These are phyloP conservation scores for Grapholita molesta DNA, from an alignment of 1,140 invertebrate genomes.

Conservation along the genomic window DNA sequence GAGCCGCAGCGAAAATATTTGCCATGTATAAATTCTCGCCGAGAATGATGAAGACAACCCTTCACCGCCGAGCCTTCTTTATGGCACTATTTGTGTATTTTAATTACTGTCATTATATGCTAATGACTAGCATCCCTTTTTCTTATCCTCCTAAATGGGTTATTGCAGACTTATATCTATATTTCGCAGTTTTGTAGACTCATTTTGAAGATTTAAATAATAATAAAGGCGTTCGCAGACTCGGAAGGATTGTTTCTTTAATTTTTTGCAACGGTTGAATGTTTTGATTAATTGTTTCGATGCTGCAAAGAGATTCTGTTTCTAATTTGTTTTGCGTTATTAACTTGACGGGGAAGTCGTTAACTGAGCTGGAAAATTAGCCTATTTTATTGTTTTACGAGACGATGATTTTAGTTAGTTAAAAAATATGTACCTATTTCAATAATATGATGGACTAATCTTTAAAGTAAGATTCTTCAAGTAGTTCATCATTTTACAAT, in stretches of 20 bases:
- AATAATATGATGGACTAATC: not conserved
- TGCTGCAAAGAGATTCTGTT: conserved; percentile 53
- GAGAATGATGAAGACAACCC: conserved; percentile 76
- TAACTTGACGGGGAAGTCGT: conserved; percentile 74
- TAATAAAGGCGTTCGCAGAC: conserved; percentile 54
- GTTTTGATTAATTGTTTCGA: conserved; percentile 72
- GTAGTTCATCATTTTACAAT: not conserved
- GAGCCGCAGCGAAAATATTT: conserved; percentile 73
- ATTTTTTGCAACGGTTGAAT: conserved; percentile 57
- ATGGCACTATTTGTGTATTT: conserved; percentile 80
- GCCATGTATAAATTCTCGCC: conserved; percentile 73
- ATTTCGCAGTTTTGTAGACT: conserved; percentile 57
- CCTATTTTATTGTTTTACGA: conserved; percentile 33
- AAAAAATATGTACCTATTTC: not conserved
- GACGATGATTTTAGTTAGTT: not conserved
- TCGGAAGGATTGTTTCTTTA: conserved; percentile 57
- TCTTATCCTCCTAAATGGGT: conserved; percentile 77
- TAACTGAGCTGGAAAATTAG: conserved; percentile 59
- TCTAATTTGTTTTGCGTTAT: conserved; percentile 73
- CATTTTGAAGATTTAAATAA: conserved; percentile 73
- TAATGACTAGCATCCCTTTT: conserved; percentile 79
- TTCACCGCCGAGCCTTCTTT: conserved; percentile 73
- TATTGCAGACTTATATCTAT: conserved; percentile 74
- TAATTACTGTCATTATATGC: conserved; percentile 80
- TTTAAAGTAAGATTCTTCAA: not conserved